Base-by-base conservation (phyloP, 2,113 vertebrate species). In the Ailuropoda melanoleuca region DNA sequence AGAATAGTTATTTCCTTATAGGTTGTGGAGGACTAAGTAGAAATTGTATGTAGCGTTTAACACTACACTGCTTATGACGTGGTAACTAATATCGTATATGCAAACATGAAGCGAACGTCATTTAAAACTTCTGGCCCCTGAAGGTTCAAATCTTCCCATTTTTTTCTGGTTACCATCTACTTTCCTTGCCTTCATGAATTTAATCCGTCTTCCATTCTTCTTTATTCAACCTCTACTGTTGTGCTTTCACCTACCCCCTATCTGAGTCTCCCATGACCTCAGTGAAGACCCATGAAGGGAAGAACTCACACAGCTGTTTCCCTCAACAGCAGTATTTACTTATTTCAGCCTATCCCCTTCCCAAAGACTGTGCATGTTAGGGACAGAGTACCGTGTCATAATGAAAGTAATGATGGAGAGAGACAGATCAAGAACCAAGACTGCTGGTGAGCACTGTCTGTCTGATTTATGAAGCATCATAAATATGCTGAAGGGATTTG, bases 91-190 rank as follows among this genome's bases (percentile, higher is more conserved):
- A 37, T 19, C 48, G 8, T 17, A 48, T 31, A 70, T 82, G 60
- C 37, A 87, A 83, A 53, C 64, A 58, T 29, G 48, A 88, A 34
- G 31, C 58, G 66, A 56, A 80, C 6, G 37, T 50, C 37, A 68
- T 31, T 91, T 89, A 89, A 64, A 94, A 60, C 58, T 60, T 90
- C 37, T 48, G 92, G 50, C 48, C 74, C 77, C 50, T 64, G 37
- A 91, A 92, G 6, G 15, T 70, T 77, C 70, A 43, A 68, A 58
- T 60, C 26, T 62, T 81, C 43, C 85, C 39, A 3, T 53, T 91
- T 93, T 50, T 82, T 86, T 55, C 58, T 92, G 37, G 72, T 64
- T 78, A 72, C 21, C 31, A 18, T 86, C 82, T 91, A 55, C 37
- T 34, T n/a, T 60, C 48, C 60, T 13, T 77, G 55, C 55, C 34